Evolutionary conservation across 2,113 vertebrate genomes (phyloP), one percentile per base, ranked within the genome.

Genomic region (Anarhynchus alexandrinus): DNA sequence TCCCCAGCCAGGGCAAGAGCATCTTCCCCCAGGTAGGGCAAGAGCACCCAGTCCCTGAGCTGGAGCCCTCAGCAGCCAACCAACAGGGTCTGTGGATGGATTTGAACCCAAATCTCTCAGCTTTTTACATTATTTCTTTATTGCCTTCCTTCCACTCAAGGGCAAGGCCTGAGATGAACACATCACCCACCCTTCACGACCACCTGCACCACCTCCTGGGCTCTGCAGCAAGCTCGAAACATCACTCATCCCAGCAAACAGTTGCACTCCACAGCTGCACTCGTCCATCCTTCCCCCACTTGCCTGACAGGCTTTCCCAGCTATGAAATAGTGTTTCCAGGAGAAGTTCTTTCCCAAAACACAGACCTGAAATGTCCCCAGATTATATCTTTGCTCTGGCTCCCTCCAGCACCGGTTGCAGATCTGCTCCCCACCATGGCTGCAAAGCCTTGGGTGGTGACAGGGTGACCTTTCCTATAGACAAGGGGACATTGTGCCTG

Each of bases 21-120:
- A 64, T 29, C 55, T 54, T 54, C 34, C n/a, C 54, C 22, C 52
- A 86, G 8, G 18, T 2, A 7, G 32, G 20, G 51, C 51, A 66
- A 42, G 29, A 79, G 9, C 30, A 88, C 12, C 10, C 43, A 36
- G 13, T 10, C 14, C 40, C 27, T 0, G 3, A 65, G 55, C 66
- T 71, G 61, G 49, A 80, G 55, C 61, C 40, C 66, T 84, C 64
- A 76, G 34, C 20, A 49, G 10, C 30, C 45, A 85, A 32, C 5
- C 32, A 29, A 6, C 0, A 3, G 10, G 34, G 5, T 38, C 38
- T 1, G 0, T 17, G 27, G 19, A 43, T 55, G 12, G n/a, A n/a
- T 32, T 10, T n/a, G 36, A 57, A 11, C 34, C n/a, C 71, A 57
- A 66, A 30, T 18, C 38, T 47, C 21, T 23, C 36, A 15, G n/a